Evolutionary conservation across 2,113 vertebrate species (phyloP), one percentile per base, ranked within the genome.

Genomic region (Danionella cerebrum): DNA sequence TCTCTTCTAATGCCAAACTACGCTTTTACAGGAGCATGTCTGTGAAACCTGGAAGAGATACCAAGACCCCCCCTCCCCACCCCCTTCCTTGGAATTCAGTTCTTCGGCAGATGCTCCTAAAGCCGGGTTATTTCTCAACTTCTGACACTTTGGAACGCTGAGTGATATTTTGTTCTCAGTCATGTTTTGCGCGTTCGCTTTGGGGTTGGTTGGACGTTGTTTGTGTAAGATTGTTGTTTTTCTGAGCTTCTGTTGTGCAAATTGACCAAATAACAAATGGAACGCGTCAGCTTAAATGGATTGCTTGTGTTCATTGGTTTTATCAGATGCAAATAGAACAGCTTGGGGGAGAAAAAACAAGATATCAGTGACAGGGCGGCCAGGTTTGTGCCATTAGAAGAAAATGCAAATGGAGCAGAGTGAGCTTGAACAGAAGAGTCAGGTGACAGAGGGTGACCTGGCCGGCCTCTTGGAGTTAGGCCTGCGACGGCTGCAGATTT

Each of bases 341-440:
- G 55, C 53, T 60, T 51, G 41, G 48, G 67, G 57, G 81, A 80
- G 79, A 82, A 86, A n/a, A 86, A 80, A 79, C 79, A 82, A 86
- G 82, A 83, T 79, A 72, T 70, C 79, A 79, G 73, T 84, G 84
- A 78, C 82, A 65, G 16, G 33, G 69, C 66, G 51, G 63, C 41
- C 66, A 70, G 52, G 67, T 70, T 74, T 75, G 71, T 64, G 76
- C 71, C 69, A 75, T 65, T 73, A 82, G 82, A 81, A 77, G 77
- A 79, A 80, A 74, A 87, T 88, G 87, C 84, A 88, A 89, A 87
- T 86, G 72, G 81, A 71, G 50, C 42, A 10, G 70, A 63, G 70
- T 68, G 70, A 76, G 77, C 42, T 51, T 11, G 66, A 78, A 80
- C 48, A 9, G 62, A 41, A 3, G 82, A 81, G 79, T 85, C 84